Base-by-base conservation (phyloP, 2,888 invertebrate species). In the Nowickia ferox region DNA sequence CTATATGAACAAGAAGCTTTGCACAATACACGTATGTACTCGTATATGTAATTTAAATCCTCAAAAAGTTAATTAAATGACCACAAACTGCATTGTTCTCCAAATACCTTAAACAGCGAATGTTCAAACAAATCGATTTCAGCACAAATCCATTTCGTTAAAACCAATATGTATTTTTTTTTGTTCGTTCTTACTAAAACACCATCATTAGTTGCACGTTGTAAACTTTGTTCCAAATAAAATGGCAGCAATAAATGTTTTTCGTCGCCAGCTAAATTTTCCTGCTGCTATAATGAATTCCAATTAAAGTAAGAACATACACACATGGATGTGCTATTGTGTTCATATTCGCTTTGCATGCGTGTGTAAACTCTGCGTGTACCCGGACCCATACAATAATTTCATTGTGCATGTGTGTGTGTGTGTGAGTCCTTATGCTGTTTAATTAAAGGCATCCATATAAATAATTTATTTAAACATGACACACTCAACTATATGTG, bases 391-490 rank as follows among this genome's bases (percentile, higher is more conserved):
- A 30, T 30, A 6, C 30, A 30, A 30, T 30, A 6, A 6, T 30
- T 30, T 30, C 30, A 6, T 15, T 9, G 6, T 48, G 48, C 48
- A 15, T n/a, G 8, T 17, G 8, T 19, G 51, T 9, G 22, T 55
- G 22, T 11, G 55, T 13, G 11, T 22, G 17, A 1, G 5, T 17
- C 48, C 53, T 63, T 84, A 68, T 71, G 38, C 63, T 84, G 69
- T 75, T 75, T 84, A 84, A 84, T 84, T 79, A 80, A 76, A 80
- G 84, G 38, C 59, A 57, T 79, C 57, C 44, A 65, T 69, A 69
- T 82, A 69, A 75, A 79, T 84, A 65, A 79, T 69, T 76, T 59
- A 84, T 84, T 84, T 71, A 63, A 76, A 80, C 79, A 79, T 76
- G 79, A 84, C 75, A 75, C 75, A 71, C 42, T 75, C 53, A 79